Evolutionary conservation across 2,113 vertebrate genomes (phyloP), one percentile per base, ranked within the genome.

Genomic region (Grammomys dolichurus): DNA sequence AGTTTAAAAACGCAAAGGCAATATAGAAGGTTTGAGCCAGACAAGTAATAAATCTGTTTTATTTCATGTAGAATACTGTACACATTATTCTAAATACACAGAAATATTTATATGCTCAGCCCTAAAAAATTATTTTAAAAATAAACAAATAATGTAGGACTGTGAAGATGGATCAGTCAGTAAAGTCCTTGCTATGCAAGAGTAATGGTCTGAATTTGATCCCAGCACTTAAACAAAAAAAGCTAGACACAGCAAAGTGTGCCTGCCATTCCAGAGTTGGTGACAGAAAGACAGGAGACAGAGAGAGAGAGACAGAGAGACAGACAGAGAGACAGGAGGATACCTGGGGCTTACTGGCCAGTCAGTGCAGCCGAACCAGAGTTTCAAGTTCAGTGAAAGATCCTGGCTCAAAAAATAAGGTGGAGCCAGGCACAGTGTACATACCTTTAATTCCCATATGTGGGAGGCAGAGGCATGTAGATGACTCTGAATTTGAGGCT

Each of bases 11-110:
- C 75, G 5, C 40, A 93, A 24, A 77, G 51, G 89, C 26, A 20
- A 65, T 72, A 85, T 3, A 85, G 43, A 84, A 63, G 19, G 72
- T 70, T 11, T 91, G 9, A 89, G 84, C 16, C 40, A 90, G 16
- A 96, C 40, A 63, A 82, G 33, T 73, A 60, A 63, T 36, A 92
- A 87, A 89, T 75, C 58, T 89, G 28, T 65, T 78, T 89, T 85
- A 87, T 65, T 73, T 95, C 19, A 91, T 4, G 84, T 56, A 85
- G 36, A 93, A 75, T 46, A 80, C 17, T 84, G 69, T 46, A 60
- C 6, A 70, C 51, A 1, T 31, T 84, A 69, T 93, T 91, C 89
- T 51, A 75, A 91, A n/a, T 87, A 93, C 24, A 93, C 20, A 48
- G 24, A 54, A 84, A 93, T 13, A 67, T 77, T 90, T 93, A 85